Percentiles rank a stretch among this genome's conserved stretches.
phyloP scores from a whole-genome alignment of 2,113 vertebrate species.

The Deroptyus accipitrinus region DNA sequence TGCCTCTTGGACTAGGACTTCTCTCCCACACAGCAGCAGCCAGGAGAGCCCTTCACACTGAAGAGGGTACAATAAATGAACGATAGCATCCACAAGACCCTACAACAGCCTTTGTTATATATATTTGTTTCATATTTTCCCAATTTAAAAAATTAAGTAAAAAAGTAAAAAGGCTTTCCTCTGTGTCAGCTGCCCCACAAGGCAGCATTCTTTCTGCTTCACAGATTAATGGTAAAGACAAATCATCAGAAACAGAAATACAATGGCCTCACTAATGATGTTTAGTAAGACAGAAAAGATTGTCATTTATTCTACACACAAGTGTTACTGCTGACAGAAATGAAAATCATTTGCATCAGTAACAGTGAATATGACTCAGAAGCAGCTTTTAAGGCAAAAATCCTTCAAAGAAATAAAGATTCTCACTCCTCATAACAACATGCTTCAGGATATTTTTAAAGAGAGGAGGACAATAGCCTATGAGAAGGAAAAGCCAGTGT shows the following conservation, averaged over 20 bases:
- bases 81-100: background rate
- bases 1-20: background rate
- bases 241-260: conserved; percentile 15
- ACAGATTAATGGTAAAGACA: background rate
- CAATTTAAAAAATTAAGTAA: background rate
- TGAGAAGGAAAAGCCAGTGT: background rate
- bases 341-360: background rate
- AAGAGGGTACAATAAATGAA: background rate
- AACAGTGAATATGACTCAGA: background rate
- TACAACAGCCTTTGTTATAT: background rate
- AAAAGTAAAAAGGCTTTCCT: background rate
- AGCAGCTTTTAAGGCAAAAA: background rate
- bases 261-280: background rate
- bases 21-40: background rate
- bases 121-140: background rate
- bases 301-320: background rate
- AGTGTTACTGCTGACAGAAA: background rate
- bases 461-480: background rate
- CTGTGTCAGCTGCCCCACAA: background rate
- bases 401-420: background rate
- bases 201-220: background rate
- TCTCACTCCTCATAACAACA: background rate
- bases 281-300: background rate
- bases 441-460: background rate
- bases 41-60: background rate